Conservation (phyloP, 2,113 vertebrate species). For the Anthoscopus minutus region DNA sequence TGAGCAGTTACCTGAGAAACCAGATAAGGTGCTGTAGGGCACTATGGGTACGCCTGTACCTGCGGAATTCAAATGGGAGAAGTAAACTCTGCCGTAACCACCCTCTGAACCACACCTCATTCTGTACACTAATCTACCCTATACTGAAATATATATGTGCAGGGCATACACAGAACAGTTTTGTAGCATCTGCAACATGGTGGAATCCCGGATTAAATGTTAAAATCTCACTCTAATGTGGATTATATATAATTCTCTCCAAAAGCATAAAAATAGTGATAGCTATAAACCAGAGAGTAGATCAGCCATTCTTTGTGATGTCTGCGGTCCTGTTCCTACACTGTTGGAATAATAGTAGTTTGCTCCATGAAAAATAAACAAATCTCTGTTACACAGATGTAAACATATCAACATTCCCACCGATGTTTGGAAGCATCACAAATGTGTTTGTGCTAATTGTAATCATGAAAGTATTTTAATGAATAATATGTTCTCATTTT, state of each 20-base stretch:
- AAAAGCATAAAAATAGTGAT: background rate
- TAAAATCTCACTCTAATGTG: background rate
- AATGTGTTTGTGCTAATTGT: background rate
- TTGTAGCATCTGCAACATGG: background rate
- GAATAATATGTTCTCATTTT: background rate
- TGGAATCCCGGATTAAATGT: background rate
- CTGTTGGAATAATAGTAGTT: conserved; percentile 24
- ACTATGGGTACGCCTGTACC: background rate
- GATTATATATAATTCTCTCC: background rate
- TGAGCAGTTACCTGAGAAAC: background rate
- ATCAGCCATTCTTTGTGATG: background rate
- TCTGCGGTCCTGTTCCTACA: background rate
- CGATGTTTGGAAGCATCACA: conserved; percentile 1
- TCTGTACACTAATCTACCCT: background rate
- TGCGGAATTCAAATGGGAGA: background rate
- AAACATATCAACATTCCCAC: background rate
- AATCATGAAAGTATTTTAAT: background rate
- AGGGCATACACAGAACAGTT: background rate
- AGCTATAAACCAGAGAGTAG: background rate
- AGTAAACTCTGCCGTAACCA: background rate
- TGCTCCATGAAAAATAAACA: background rate
- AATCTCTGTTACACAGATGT: background rate
- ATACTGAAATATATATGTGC: accelerated
- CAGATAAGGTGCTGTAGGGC: background rate
- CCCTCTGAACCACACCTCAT: background rate